Evolutionary conservation across 2,888 invertebrate genomes (phyloP).

Genomic region (Amiota minor): DNA sequence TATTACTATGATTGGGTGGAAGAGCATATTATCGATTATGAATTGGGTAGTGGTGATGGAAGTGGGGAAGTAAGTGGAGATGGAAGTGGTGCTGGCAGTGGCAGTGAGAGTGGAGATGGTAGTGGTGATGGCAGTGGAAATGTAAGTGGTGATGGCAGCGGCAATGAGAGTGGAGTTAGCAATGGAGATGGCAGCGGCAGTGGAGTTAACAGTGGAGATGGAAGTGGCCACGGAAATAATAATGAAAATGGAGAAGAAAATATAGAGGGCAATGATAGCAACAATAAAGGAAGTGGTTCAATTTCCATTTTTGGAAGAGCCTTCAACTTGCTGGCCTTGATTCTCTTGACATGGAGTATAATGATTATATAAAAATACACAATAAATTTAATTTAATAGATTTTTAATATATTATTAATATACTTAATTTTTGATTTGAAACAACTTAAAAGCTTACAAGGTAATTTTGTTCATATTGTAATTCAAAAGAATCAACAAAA

Average conservation of each 20-base stretch:
- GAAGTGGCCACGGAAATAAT: too few species aligned
- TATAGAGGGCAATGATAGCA: background rate
- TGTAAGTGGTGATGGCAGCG: slow-evolving; percentile 17
- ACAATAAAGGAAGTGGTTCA: slow-evolving; percentile 23
- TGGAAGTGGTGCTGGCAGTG: slow-evolving; percentile 17
- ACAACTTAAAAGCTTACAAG: background rate
- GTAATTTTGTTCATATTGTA: background rate
- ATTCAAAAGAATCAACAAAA: background rate
- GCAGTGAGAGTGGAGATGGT: background rate
- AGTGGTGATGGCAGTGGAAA: slow-evolving; percentile 12
- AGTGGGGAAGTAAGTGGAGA: slow-evolving; percentile 13
- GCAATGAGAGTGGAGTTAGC: background rate
- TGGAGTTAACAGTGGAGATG: background rate
- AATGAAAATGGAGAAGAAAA: too few species aligned
- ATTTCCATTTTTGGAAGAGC: slow-evolving; percentile 23
- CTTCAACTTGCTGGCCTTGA: slow-evolving; percentile 10
- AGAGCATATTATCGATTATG: slow-evolving; percentile 6
- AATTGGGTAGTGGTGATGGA: slow-evolving; percentile 19
- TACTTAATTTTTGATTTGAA: background rate
- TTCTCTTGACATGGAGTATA: background rate
- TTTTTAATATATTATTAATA: background rate
- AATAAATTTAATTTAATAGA: background rate
- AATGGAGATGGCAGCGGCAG: background rate
- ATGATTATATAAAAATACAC: background rate
- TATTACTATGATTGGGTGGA: slow-evolving; percentile 59